These are phyloP conservation scores for Drosophila arizonae DNA, from an alignment of 1,140 invertebrate genomes.

Conservation along the genomic window DNA sequence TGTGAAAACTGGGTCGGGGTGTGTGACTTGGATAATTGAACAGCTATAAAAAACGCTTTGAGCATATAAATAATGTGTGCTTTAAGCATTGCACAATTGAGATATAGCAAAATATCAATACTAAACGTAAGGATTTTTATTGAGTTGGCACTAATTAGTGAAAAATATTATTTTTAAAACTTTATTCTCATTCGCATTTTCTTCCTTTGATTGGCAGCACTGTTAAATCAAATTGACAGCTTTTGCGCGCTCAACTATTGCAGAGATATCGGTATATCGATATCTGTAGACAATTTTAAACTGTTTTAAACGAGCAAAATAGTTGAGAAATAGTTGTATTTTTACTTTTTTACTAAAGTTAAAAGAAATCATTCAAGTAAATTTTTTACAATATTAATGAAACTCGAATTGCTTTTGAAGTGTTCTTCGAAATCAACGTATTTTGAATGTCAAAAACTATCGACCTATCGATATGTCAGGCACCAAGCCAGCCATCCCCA, in stretches of 20 bases:
- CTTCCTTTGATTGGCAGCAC: constrained; percentile 35
- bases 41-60: not conserved
- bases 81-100: not conserved
- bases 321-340: too few relatives aligned
- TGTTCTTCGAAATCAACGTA: not conserved
- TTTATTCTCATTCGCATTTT: not conserved
- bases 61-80: not conserved
- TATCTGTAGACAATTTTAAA: not conserved
- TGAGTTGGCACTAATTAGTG: too few relatives aligned
- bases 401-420: too few relatives aligned
- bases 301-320: not conserved
- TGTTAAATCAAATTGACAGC: constrained; percentile 2
- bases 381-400: too few relatives aligned
- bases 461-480: constrained; percentile 14
- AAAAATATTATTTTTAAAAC: too few relatives aligned
- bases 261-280: constrained; percentile 6
- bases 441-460: constrained; percentile 1
- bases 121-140: too few relatives aligned
- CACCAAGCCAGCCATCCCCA: constrained; percentile 17
- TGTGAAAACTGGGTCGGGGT: not conserved
- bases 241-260: not conserved
- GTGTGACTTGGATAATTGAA: not conserved
- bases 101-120: not conserved
- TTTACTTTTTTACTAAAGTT: too few relatives aligned
- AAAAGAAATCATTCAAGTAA: too few relatives aligned